Evolutionary conservation across 2,888 invertebrate genomes (phyloP), one percentile per base, ranked within the genome.

Genomic region (Melanostoma mellinum): DNA sequence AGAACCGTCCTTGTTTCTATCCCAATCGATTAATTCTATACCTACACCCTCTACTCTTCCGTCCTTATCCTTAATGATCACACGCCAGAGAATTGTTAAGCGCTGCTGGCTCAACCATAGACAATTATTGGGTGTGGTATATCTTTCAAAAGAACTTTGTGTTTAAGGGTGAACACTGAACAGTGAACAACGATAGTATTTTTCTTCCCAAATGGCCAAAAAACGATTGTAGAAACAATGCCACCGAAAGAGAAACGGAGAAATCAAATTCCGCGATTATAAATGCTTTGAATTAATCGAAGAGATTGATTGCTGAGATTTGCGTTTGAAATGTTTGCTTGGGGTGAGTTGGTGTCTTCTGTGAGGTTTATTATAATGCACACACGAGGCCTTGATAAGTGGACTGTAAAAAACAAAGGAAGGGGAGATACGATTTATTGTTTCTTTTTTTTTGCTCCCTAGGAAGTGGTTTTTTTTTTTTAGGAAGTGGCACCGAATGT

Each of bases 11-110:
- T 20, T 20, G 65, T 60, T 33, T 35, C 20, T 44, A 65, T 42
- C 69, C 79, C 53, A 65, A 75, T 79, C 79, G 79, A 84, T 84
- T 84, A 71, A 75, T 84, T 53, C 44, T 9, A 20, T 20, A 20
- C 1, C 42, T 42, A 30, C 53, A 48, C 3, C 0, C 48, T 38
- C 42, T 35, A 6, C 8, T 40, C 42, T 35, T 53, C 44, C 53
- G 56, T 69, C 79, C 10, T 79, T 79, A 79, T 79, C 68, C 65
- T 65, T 78, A 65, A 74, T 78, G 78, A 78, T 63, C 69, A 71
- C 60, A 44, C 78, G 67, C 74, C 60, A 74, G 42, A 46, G 69
- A 61, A 69, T 69, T 60, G 65, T 67, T 74, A 58, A 74, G 48
- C 69, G 55, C 30, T 78, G 53, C 36, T 61, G 35, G 36, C n/a